phyloP scores from a whole-genome alignment of 2,797 vertebrate genomes.

The Ctenosaura bakeri region DNA sequence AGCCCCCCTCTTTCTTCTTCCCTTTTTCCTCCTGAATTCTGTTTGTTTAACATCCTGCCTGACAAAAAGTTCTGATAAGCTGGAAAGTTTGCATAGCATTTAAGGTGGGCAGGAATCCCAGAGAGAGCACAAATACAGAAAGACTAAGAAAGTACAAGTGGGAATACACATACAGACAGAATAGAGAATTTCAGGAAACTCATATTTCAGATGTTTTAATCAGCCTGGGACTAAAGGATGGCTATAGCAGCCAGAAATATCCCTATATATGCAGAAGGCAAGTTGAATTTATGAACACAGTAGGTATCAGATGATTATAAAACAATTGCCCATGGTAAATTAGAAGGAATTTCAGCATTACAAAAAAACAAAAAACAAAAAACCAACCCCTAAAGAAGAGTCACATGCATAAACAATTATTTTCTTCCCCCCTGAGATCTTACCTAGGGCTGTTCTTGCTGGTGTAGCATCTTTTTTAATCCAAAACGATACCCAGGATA shows the following conservation, averaged over 20 bases:
- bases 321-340: background rate
- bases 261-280: background rate
- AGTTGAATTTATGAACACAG: background rate
- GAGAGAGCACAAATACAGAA: background rate
- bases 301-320: background rate
- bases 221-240: background rate
- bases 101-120: background rate
- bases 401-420: background rate
- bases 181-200: background rate
- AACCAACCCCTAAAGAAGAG: background rate
- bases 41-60: background rate
- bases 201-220: background rate
- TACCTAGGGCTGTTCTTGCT: conserved; percentile 95
- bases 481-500: conserved; percentile 98
- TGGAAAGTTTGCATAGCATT: background rate
- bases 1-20: background rate
- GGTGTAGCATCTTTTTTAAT: conserved; percentile 98
- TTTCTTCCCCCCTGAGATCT: conserved; percentile 36
- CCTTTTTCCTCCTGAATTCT: too few species aligned
- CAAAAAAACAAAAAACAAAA: background rate
- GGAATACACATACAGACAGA: background rate
- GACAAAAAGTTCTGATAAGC: background rate
- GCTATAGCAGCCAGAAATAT: background rate
- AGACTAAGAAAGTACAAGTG: background rate
- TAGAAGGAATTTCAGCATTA: background rate